phyloP scores from a whole-genome alignment of 1,140 invertebrate species.

The Bombus waltoni region DNA sequence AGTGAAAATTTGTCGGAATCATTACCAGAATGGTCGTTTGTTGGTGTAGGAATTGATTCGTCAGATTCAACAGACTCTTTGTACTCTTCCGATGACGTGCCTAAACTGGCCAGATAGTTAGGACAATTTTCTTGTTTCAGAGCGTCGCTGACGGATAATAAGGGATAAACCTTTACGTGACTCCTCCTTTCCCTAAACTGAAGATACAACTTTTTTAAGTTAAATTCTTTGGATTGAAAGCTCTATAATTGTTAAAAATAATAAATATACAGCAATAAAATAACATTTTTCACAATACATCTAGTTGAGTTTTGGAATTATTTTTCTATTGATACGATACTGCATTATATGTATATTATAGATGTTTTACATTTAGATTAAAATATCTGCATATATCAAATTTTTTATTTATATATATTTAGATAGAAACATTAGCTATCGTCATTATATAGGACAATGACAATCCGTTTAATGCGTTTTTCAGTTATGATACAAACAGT shows the following conservation, averaged over 20 bases:
- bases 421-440: too few relatives aligned
- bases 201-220: slow-evolving; percentile 34
- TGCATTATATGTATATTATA: too few relatives aligned
- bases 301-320: too few relatives aligned
- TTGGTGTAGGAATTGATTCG: background rate
- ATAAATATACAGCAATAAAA: too few relatives aligned
- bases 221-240: background rate
- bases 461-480: too few relatives aligned
- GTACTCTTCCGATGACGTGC: slow-evolving; percentile 61
- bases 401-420: too few relatives aligned
- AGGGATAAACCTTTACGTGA: slow-evolving; percentile 75
- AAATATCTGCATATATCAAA: too few relatives aligned
- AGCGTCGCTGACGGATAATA: slow-evolving; percentile 69
- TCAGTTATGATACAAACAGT: background rate
- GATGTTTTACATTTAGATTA: too few relatives aligned
- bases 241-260: too few relatives aligned
- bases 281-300: too few relatives aligned
- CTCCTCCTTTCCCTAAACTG: slow-evolving; percentile 81
- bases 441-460: too few relatives aligned
- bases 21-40: background rate
- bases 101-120: slow-evolving; percentile 60
- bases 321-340: too few relatives aligned
- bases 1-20: slow-evolving; percentile 29
- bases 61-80: slow-evolving; percentile 11
- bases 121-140: slow-evolving; percentile 77